Conservation (phyloP, 2,113 vertebrate genomes). For the Manacus vitellinus region DNA sequence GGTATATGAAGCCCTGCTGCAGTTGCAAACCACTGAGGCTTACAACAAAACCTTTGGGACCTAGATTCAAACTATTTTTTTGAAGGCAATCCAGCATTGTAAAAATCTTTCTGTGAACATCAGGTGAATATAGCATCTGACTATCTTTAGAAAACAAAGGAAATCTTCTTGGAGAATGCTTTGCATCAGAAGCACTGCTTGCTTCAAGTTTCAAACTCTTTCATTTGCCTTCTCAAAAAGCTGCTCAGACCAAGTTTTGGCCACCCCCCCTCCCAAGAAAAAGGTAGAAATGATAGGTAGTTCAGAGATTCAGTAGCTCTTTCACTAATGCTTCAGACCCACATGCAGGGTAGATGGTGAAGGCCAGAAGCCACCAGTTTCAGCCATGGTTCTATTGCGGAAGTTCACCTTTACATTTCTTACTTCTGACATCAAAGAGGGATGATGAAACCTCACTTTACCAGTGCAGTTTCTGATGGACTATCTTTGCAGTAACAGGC, state of each 20-base stretch:
- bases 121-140: background rate
- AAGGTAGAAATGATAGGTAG: background rate
- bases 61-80: background rate
- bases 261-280: background rate
- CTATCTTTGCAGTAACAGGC: background rate
- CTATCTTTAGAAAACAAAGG: background rate
- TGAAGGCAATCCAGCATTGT: background rate
- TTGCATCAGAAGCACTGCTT: background rate
- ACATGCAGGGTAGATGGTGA: background rate
- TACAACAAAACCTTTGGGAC: background rate
- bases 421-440: background rate
- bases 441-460: background rate
- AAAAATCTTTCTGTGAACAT: background rate
- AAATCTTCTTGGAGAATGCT: background rate
- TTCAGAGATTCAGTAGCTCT: background rate
- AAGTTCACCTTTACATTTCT: background rate
- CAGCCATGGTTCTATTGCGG: background rate
- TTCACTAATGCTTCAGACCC: background rate
- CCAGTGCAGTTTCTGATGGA: background rate
- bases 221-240: background rate
- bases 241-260: background rate
- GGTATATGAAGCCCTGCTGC: background rate
- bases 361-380: background rate
- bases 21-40: background rate
- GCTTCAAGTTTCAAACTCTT: background rate